Conservation (phyloP, 2,113 vertebrate species). For the Ophiodon elongatus region DNA sequence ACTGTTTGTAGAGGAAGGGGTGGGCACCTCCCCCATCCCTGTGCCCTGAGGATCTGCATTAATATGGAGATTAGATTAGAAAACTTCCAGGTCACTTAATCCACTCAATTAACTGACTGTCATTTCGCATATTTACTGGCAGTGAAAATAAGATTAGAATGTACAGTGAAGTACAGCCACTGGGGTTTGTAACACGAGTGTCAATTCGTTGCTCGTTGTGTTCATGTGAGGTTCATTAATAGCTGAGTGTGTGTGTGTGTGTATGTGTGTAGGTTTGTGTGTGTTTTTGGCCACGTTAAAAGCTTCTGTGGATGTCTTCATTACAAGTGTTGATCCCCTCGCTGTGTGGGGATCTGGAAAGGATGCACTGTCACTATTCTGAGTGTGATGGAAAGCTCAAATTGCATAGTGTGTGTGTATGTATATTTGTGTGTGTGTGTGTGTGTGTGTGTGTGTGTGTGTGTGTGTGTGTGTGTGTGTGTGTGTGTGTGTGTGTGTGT, state of each 20-base stretch:
- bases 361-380: constrained; percentile 29
- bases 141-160: constrained; percentile 3
- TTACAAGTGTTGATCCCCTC: constrained; percentile 46
- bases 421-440: not conserved
- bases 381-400: constrained; percentile 23
- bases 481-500: too few species aligned
- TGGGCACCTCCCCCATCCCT: constrained; percentile 2
- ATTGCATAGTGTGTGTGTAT: not conserved
- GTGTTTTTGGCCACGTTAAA: constrained; percentile 15
- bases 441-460: too few species aligned
- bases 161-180: not conserved
- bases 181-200: constrained; percentile 12
- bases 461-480: too few species aligned
- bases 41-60: constrained; percentile 36
- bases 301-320: constrained; percentile 30
- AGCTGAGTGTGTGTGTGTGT: not conserved
- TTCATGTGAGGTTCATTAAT: constrained; percentile 37
- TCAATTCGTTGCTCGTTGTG: not conserved
- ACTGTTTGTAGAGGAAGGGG: not conserved
- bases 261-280: not conserved
- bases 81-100: constrained; percentile 77
- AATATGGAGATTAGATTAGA: constrained; percentile 67
- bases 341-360: constrained; percentile 33
- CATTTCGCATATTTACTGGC: constrained; percentile 61
- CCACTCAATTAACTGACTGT: constrained; percentile 60